Percentiles rank a stretch among this genome's conserved stretches.
These are phyloP conservation scores for Enteromius thamalakanensis DNA, from an alignment of 2,797 vertebrate species.

Conservation along the genomic window DNA sequence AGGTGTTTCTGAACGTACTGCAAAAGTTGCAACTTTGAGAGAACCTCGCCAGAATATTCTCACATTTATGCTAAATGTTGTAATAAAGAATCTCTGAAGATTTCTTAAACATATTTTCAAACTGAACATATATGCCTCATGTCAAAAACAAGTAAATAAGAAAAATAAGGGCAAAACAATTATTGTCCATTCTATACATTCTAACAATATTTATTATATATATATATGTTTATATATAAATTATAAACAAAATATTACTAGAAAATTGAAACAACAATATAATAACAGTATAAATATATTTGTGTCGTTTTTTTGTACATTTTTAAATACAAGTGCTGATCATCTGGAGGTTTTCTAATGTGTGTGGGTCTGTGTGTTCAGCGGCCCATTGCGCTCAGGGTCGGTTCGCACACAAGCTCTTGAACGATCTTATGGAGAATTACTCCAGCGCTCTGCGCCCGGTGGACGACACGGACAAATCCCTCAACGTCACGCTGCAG, in stretches of 20 bases:
- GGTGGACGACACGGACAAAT: constrained; percentile 93
- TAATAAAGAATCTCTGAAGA: no score
- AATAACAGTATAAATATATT: not conserved
- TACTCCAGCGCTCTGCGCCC: constrained; percentile 92
- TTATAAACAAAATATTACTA: no score
- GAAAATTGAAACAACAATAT: no score
- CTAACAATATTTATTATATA: no score
- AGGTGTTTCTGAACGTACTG: not conserved
- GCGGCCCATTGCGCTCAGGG: constrained; percentile 87
- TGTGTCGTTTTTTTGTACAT: not conserved
- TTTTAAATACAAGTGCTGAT: not conserved
- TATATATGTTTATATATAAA: no score
- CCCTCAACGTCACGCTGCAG: constrained; percentile 94
- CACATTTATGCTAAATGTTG: no score
- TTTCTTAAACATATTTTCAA: no score
- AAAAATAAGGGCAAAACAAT: no score
- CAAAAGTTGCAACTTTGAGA: no score
- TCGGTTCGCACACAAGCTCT: constrained; percentile 89
- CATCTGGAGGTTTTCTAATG: not conserved
- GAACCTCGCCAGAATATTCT: no score
- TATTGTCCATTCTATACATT: not conserved
- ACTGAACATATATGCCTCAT: not conserved
- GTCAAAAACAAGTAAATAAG: no score
- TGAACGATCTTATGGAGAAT: constrained; percentile 91
- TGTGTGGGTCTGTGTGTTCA: constrained; percentile 54